These are phyloP conservation scores for Stenodera caucasica DNA, from an alignment of 2,888 invertebrate genomes.

Conservation along the genomic window DNA sequence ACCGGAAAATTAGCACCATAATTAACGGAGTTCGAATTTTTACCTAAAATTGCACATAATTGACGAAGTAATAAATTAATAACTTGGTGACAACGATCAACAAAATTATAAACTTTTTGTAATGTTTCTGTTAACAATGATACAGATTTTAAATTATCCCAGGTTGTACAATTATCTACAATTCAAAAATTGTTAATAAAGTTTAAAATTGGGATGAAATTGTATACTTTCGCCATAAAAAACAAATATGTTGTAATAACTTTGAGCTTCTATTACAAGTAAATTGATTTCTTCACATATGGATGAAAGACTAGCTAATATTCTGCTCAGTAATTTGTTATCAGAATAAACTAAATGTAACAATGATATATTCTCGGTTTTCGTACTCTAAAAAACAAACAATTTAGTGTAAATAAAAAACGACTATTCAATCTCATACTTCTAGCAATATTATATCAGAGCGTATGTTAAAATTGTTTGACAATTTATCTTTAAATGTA, in stretches of 20 bases:
- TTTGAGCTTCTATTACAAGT: slow-evolving; percentile 68
- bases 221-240: slow-evolving; percentile 68
- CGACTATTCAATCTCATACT: slow-evolving; percentile 20
- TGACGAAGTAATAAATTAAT: slow-evolving; percentile 74
- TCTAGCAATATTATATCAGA: slow-evolving; percentile 36
- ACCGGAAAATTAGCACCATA: slow-evolving; percentile 50
- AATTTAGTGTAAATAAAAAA: slow-evolving; percentile 42
- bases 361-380: slow-evolving; percentile 67
- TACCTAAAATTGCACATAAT: slow-evolving; percentile 68
- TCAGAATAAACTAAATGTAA: slow-evolving; percentile 78
- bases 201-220: not conserved
- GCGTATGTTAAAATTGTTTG: slow-evolving; percentile 38
- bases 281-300: slow-evolving; percentile 75
- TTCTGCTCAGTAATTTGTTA: slow-evolving; percentile 77
- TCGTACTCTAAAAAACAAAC: slow-evolving; percentile 47
- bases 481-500: slow-evolving; percentile 47
- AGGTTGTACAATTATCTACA: slow-evolving; percentile 44
- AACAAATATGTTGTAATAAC: slow-evolving; percentile 65
- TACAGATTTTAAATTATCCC: slow-evolving; percentile 51
- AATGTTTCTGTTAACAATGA: slow-evolving; percentile 63
- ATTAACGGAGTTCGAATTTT: slow-evolving; percentile 51
- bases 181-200: slow-evolving; percentile 12
- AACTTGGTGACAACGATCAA: slow-evolving; percentile 71
- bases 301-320: slow-evolving; percentile 76
- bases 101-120: slow-evolving; percentile 68